Conservation (phyloP, 37 sponge, comb jelly and placozoan genomes). For the Diacarnus erythraeanus region DNA sequence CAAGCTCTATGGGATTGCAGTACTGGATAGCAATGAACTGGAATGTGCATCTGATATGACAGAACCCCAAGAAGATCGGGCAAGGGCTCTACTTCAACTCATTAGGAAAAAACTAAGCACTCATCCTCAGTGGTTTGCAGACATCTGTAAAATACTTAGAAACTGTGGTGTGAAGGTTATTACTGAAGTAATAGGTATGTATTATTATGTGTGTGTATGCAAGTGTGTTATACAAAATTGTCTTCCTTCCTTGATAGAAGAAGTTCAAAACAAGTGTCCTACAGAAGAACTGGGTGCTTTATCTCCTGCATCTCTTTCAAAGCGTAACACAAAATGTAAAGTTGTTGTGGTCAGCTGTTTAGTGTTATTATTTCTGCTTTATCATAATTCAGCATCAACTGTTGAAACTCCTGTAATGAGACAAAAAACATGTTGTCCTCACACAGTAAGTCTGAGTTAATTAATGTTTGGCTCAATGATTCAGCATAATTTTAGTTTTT, state of each 20-base stretch:
- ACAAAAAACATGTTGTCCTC: neutral
- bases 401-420: neutral
- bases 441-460: neutral
- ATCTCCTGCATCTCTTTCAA: neutral
- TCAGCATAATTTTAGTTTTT: neutral
- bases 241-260: neutral
- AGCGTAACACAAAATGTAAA: neutral
- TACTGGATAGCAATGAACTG: conserved; percentile 3
- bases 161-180: conserved; percentile 10
- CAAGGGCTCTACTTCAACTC: neutral
- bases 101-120: conserved; percentile 2
- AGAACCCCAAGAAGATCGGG: neutral
- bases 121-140: conserved; percentile 8
- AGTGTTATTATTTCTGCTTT: neutral
- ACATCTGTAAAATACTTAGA: conserved; percentile 4
- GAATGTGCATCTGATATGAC: neutral
- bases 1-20: conserved; percentile 7
- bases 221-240: too few relatives aligned
- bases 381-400: neutral
- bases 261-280: neutral
- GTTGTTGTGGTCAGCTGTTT: neutral
- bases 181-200: conserved; percentile 3
- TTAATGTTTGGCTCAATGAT: neutral
- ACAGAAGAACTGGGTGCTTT: neutral
- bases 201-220: neutral